A percentile compares a stretch with the other conserved stretches of the same genome.
phyloP scores from a whole-genome alignment of 2,113 vertebrate genomes.

The Malurus elegans region DNA sequence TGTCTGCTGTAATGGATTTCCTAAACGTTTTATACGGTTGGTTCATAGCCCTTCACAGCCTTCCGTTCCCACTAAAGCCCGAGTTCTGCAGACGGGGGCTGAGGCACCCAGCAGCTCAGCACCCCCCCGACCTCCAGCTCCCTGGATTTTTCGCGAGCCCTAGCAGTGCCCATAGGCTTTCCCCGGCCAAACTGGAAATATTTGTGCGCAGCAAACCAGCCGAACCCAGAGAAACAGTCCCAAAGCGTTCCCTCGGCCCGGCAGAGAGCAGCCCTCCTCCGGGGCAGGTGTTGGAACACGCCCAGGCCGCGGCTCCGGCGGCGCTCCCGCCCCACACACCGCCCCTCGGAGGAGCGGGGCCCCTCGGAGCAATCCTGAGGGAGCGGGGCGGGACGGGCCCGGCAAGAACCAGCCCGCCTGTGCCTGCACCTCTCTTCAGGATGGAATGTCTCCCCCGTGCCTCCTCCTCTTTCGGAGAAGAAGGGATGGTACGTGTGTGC shows the following conservation, averaged over 20 bases:
- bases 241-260: rapidly evolving
- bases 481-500: neutral
- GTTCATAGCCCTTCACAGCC: neutral
- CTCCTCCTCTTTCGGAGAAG: neutral
- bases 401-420: neutral
- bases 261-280: rapidly evolving
- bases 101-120: neutral
- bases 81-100: too few relatives aligned
- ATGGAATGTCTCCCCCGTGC: neutral
- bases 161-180: neutral
- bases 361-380: neutral
- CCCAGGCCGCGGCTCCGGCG: neutral
- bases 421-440: neutral
- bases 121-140: neutral
- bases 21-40: neutral
- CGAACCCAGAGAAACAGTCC: neutral
- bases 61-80: neutral
- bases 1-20: neutral
- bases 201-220: neutral
- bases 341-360: neutral
- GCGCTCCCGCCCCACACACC: neutral
- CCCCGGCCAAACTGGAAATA: neutral
- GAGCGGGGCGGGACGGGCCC: neutral
- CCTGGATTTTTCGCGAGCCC: neutral
- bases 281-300: neutral